Base-by-base conservation (phyloP, 2,797 vertebrate genomes). In the Synanceia verrucosa region DNA sequence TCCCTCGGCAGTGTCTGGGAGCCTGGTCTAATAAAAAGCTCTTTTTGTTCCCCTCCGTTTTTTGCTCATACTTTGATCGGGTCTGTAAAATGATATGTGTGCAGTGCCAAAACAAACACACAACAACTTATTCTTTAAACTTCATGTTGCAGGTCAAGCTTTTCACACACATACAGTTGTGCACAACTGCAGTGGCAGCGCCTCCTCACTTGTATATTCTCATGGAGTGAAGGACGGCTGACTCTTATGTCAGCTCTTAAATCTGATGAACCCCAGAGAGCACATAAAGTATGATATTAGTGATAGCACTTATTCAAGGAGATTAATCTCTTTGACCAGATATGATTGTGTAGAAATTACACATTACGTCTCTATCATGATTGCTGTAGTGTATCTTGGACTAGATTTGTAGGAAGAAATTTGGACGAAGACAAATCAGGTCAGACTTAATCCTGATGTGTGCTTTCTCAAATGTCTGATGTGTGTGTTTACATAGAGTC, bases 31-130 rank as follows among this genome's bases (percentile, higher is more conserved):
- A 83, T 82, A 83, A 76, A 85, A 86, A 73, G 24, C 50, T 62
- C 21, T 65, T 76, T 79, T 81, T 55, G 81, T 74, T 88, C 81
- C 41, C 55, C 23, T 53, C 74, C 84, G 39, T 74, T 84, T 84
- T 71, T 60, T 79, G 70, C 50, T 81, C 69, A 76, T 82, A 63
- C 76, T 90, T 90, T 79, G 86, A 74, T 88, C 79, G 55, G 82
- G 70, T 88, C 76, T 86, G 80, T 86, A 81, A 90, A 89, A 81
- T 78, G 75, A 90, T 87, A 76, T 26, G 46, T 83, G 48, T 37
- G 23, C 53, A 14, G 9, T 24, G 87, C 90, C 93, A 92, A 92
- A 78, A 77, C 65, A 92, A 93, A 89, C 83, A 85, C 57, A 62
- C 26, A 73, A n/a, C 36, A 52, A 83, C 63, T 85, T 87, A 79